Evolutionary conservation across 1,140 invertebrate species (phyloP).

Genomic region (Stegodyphus mimosarum): DNA sequence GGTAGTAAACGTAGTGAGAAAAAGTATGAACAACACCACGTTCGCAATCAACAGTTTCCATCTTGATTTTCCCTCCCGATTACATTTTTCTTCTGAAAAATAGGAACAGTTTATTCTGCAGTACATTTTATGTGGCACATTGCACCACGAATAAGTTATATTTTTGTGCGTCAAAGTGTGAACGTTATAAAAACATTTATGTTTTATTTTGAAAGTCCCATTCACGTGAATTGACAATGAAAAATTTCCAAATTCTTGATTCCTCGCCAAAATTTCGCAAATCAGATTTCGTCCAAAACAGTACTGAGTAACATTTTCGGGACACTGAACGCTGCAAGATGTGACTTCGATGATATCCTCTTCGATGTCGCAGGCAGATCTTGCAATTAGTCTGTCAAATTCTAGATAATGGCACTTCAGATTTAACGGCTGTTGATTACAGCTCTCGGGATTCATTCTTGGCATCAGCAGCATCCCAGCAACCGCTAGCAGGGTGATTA

Average conservation of each 20-base stretch:
- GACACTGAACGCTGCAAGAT: not conserved
- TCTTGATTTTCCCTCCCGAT: not conserved
- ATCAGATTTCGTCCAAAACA: not conserved
- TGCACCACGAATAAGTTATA: not conserved
- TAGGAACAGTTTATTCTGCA: not conserved
- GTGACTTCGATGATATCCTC: not conserved
- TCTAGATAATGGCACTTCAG: not conserved
- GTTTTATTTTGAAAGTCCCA: not conserved
- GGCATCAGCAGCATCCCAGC: not conserved
- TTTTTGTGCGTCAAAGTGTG: not conserved
- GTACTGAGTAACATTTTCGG: not conserved
- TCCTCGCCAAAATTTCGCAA: not conserved
- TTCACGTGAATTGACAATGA: not conserved
- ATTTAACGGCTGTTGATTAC: not conserved
- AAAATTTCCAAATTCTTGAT: not conserved
- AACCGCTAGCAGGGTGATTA: not conserved
- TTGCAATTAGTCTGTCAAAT: not conserved
- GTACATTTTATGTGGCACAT: not conserved
- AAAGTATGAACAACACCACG: not conserved
- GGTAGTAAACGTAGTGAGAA: constrained; percentile 3
- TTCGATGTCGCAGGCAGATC: not conserved
- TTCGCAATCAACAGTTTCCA: not conserved
- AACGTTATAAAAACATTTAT: not conserved
- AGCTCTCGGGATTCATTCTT: not conserved
- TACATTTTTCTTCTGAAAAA: not conserved